Conservation (phyloP, 2,113 vertebrate genomes). For the Platysternon megacephalum region DNA sequence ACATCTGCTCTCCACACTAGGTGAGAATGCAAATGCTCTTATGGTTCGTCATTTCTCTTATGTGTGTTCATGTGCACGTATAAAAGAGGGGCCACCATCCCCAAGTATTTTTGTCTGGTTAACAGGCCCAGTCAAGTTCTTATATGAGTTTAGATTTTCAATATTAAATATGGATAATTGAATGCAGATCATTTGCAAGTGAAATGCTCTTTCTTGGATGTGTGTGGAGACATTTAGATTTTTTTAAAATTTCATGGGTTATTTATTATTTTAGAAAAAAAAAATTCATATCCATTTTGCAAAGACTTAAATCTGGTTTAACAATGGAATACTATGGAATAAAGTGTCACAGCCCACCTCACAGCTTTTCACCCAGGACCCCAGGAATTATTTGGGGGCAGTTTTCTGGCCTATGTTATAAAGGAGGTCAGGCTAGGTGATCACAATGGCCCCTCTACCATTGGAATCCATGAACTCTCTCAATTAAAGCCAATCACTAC, state of each 20-base stretch:
- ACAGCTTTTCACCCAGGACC: neutral
- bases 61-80: neutral
- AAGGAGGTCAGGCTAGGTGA: neutral
- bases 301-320: neutral
- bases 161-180: neutral
- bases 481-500: neutral
- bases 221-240: neutral
- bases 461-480: neutral
- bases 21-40: neutral
- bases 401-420: neutral
- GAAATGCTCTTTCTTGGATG: neutral
- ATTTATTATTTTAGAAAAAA: neutral
- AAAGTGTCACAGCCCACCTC: neutral
- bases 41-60: neutral
- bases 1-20: rapidly evolving
- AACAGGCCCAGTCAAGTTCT: neutral
- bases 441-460: too few species aligned
- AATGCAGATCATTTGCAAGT: neutral
- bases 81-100: neutral
- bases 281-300: neutral
- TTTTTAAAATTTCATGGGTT: neutral
- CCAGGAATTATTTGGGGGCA: neutral
- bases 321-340: neutral
- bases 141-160: neutral
- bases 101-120: neutral